Evolutionary conservation across 2,113 vertebrate species (phyloP), one percentile per base, ranked within the genome.

Genomic region (Brachypodius melanocephalos): DNA sequence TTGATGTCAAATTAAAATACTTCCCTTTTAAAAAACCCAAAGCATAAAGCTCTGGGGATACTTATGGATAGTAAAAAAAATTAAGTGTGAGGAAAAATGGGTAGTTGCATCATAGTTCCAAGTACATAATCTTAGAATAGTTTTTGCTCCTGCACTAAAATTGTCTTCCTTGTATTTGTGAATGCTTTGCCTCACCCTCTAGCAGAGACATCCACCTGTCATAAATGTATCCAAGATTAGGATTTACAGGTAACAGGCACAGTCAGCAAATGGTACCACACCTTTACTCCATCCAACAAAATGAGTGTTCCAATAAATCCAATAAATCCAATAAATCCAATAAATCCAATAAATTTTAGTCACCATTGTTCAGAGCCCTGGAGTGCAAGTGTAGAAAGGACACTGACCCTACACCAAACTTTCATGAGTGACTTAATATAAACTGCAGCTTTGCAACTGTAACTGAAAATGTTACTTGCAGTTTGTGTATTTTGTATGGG

Each of bases 21-120:
- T n/a, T 58, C 5, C 6, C 48, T 46, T 22, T 2, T 32, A 90
- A 59, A 86, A 36, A 14, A 0, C 1, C 17, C 2, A 5, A 22
- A 61, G 40, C 15, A 7, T 29, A 67, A 72, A 75, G 8, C 4
- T 76, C 8, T 78, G 4, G 17, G 10, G 32, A 31, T 66, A 58
- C 8, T 59, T 9, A 52, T 1, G 3, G 21, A 25, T 4, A 59
- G 45, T 19, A 31, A 83, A n/a, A 45, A 66, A 54, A 69, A 34
- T 7, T 32, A 14, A 36, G 2, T 62, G 11, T 54, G 24, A 69
- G 28, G 12, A 46, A 77, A 90, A 90, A 84, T 42, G 4, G 3
- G 8, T 14, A 14, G 9, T 34, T 72, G 3, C n/a, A 40, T 31
- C 0, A 0, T 31, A 82, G 14, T 66, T 72, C 24, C 29, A 77